Conservation (phyloP, 2,888 invertebrate genomes). For the Opisthograptis luteolata region DNA sequence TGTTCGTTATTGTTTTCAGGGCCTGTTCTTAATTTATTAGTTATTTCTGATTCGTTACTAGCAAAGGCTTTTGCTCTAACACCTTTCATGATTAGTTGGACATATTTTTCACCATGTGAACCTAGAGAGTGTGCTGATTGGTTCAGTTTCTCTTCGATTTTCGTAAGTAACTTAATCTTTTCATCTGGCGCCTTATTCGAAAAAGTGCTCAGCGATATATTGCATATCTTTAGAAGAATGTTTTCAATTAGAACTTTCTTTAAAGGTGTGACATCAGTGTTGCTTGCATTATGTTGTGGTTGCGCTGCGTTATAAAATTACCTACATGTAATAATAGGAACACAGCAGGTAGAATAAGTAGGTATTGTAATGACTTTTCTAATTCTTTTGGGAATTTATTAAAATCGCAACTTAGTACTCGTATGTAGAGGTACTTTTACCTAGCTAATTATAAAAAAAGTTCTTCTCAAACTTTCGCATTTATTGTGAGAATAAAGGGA, state of each 20-base stretch:
- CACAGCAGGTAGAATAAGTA: too few species aligned
- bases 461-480: too few species aligned
- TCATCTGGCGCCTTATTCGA: conserved; percentile 36
- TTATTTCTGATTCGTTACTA: not conserved
- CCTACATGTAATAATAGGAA: too few species aligned
- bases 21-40: not conserved
- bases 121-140: conserved; percentile 48
- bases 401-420: not conserved
- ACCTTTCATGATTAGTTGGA: conserved; percentile 60
- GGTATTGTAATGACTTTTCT: too few species aligned
- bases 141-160: conserved; percentile 49
- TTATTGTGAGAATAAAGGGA: too few species aligned
- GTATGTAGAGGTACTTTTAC: not conserved
- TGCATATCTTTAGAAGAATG: conserved; percentile 51
- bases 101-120: conserved; percentile 49
- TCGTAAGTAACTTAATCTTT: conserved; percentile 38
- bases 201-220: conserved; percentile 43
- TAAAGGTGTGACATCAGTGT: not conserved
- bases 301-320: not conserved
- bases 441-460: too few species aligned
- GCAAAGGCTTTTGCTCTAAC: conserved; percentile 45
- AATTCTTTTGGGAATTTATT: too few species aligned
- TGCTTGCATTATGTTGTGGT: not conserved
- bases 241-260: conserved; percentile 41
- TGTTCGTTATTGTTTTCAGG: not conserved